Evolutionary conservation across 2,797 vertebrate species (phyloP).

Genomic region (Chromis chromis): DNA sequence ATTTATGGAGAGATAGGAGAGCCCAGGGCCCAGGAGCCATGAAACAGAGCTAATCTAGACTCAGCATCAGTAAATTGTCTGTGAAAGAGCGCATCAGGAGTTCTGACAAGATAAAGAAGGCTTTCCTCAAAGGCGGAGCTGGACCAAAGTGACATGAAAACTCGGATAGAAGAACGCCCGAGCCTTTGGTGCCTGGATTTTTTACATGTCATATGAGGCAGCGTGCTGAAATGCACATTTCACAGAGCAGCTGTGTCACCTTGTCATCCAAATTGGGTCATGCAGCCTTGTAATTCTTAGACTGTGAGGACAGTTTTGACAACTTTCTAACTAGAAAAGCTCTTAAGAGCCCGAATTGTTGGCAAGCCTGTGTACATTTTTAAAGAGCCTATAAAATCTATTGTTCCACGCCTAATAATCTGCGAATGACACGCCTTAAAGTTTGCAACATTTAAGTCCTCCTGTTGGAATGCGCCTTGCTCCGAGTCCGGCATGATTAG

Average conservation of each 20-base stretch:
- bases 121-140: slow-evolving; percentile 72
- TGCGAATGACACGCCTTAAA: slow-evolving; percentile 32
- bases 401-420: slow-evolving; percentile 34
- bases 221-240: slow-evolving; percentile 36
- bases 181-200: slow-evolving; percentile 35
- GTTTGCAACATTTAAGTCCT: slow-evolving; percentile 54
- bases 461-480: slow-evolving; percentile 41
- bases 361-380: slow-evolving; percentile 21
- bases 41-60: slow-evolving; percentile 82
- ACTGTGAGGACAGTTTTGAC: slow-evolving; percentile 48
- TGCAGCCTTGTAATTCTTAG: slow-evolving; percentile 38
- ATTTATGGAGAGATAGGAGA: slow-evolving; percentile 83
- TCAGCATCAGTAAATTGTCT: slow-evolving; percentile 81
- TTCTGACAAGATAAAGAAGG: slow-evolving; percentile 81
- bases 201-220: slow-evolving; percentile 44
- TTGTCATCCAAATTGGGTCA: slow-evolving; percentile 69
- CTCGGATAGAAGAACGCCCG: slow-evolving; percentile 37
- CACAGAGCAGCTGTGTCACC: slow-evolving; percentile 35
- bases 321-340: slow-evolving; percentile 42
- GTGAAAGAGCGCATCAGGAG: slow-evolving; percentile 81
- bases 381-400: slow-evolving; percentile 32
- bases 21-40: slow-evolving; percentile 78
- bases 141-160: slow-evolving; percentile 63
- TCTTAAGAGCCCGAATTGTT: slow-evolving; percentile 28
- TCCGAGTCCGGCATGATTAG: slow-evolving; percentile 65